These are phyloP conservation scores for Leptopterna dolabrata DNA, from an alignment of 2,888 invertebrate species.

Conservation along the genomic window DNA sequence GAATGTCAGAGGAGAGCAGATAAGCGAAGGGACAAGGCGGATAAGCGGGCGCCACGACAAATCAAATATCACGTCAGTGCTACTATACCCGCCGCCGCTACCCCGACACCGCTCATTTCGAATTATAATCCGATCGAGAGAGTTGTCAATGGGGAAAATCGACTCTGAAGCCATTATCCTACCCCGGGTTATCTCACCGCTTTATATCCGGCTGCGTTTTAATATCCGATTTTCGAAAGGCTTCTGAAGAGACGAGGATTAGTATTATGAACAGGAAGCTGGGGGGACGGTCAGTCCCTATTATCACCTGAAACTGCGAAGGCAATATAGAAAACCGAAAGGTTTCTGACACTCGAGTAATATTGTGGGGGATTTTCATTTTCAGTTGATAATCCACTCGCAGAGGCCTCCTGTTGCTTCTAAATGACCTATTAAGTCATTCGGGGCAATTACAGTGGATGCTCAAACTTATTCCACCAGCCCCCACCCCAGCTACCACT, in stretches of 20 bases:
- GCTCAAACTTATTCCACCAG: neutral
- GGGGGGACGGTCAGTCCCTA: no score
- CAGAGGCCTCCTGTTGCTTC: slow-evolving; percentile 21
- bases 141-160: neutral
- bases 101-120: neutral
- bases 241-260: neutral
- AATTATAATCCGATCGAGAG: neutral
- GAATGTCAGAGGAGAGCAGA: neutral
- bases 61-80: neutral
- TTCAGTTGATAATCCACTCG: neutral
- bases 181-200: neutral
- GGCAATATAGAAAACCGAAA: slow-evolving; percentile 31
- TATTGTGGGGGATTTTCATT: no score
- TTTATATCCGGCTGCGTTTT: slow-evolving; percentile 1
- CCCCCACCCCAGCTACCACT: neutral
- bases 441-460: neutral
- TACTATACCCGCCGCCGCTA: neutral
- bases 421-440: slow-evolving; percentile 27
- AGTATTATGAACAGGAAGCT: no score
- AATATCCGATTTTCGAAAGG: neutral
- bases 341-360: neutral
- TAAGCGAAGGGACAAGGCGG: neutral
- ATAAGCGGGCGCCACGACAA: neutral
- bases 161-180: neutral
- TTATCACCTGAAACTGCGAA: neutral